These are phyloP conservation scores for Rhineura floridana DNA, from an alignment of 2,113 vertebrate genomes.

Conservation along the genomic window DNA sequence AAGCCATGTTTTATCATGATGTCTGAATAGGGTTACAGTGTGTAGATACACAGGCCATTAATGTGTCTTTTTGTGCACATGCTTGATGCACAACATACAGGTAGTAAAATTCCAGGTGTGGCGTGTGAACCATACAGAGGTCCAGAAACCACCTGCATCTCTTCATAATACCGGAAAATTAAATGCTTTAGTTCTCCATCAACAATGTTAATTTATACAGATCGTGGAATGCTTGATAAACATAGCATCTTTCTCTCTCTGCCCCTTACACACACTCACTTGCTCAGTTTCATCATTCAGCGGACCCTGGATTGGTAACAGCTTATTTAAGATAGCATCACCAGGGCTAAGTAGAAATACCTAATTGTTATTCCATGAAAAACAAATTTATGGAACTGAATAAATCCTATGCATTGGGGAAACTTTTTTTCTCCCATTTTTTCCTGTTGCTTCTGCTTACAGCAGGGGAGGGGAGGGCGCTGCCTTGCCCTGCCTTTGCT, in stretches of 20 bases:
- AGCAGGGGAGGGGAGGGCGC: too few relatives aligned
- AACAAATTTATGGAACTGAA: neutral
- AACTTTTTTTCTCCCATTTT: neutral
- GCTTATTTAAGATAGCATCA: neutral
- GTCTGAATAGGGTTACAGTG: neutral
- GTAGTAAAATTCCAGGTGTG: neutral
- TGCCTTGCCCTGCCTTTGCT: neutral
- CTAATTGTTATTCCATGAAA: neutral
- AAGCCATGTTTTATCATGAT: neutral
- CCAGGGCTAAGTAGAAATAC: neutral
- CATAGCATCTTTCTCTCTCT: neutral
- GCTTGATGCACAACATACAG: neutral
- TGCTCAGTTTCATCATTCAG: neutral
- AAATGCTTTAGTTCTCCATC: neutral
- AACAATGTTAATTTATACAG: neutral
- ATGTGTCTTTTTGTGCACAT: neutral
- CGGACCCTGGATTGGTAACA: neutral
- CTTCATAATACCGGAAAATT: neutral
- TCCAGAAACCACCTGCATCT: neutral
- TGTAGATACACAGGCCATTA: fast-evolving
- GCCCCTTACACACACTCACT: too few relatives aligned
- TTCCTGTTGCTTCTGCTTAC: neutral
- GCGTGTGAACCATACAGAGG: neutral
- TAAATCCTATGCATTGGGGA: neutral
- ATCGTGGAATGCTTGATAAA: neutral